A percentile compares a stretch with the other conserved stretches of the same genome.
Evolutionary conservation across 37 sponge, comb jelly and placozoan species (phyloP).

Genomic region (Oopsacas minuta): DNA sequence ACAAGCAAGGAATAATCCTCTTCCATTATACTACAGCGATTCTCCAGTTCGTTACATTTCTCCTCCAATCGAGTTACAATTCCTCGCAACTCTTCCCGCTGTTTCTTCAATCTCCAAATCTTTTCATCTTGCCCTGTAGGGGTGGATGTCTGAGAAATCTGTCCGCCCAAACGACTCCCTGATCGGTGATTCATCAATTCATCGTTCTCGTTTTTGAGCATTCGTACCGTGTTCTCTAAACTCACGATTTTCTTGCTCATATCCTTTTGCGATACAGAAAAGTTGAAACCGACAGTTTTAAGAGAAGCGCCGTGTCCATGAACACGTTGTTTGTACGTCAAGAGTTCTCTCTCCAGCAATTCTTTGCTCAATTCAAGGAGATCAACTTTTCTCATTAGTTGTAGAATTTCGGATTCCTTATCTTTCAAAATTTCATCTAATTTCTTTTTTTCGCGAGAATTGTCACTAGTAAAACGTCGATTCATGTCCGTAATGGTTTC

Average conservation of each 20-base stretch:
- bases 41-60: neutral
- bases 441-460: neutral
- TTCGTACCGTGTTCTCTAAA: neutral
- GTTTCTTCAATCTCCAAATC: neutral
- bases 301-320: constrained; percentile 1
- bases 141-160: neutral
- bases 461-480: neutral
- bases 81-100: neutral
- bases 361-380: neutral
- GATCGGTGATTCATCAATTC: neutral
- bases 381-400: neutral
- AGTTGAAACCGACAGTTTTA: neutral
- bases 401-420: neutral
- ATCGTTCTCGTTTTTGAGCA: neutral
- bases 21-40: neutral
- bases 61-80: neutral
- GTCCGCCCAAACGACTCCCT: neutral
- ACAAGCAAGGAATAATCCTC: neutral
- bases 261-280: neutral
- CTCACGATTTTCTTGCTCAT: neutral
- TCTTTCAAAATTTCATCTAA: constrained; percentile 6
- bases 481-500: neutral
- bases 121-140: neutral
- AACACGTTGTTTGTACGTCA: neutral
- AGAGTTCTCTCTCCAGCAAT: neutral